Percentiles rank a stretch among this genome's conserved stretches.
These are phyloP conservation scores for Blastobasis lacticolella DNA, from an alignment of 2,888 invertebrate genomes.

Conservation along the genomic window DNA sequence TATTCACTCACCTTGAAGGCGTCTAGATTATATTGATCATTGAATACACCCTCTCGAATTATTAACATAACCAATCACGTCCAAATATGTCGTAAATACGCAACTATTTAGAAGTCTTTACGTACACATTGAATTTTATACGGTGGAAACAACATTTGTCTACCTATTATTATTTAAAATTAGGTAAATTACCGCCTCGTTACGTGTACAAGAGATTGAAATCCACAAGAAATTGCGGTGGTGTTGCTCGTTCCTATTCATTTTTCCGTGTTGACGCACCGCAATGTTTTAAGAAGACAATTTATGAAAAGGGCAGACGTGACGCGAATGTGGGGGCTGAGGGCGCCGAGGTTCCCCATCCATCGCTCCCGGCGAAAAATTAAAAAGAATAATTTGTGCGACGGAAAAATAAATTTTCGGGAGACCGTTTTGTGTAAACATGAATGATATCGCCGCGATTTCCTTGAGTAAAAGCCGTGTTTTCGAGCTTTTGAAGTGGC, in stretches of 20 bases:
- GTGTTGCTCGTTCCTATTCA: conserved; percentile 20
- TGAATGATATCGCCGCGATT: conserved; percentile 16
- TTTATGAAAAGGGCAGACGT: conserved; percentile 51
- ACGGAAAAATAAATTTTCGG: conserved; percentile 17
- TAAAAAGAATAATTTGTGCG: conserved; percentile 32
- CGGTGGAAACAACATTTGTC: too few relatives aligned
- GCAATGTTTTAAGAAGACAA: conserved; percentile 44
- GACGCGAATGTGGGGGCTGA: conserved; percentile 33
- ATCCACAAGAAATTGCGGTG: conserved; percentile 9
- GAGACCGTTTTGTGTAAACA: conserved; percentile 8
- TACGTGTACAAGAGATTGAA: too few relatives aligned
- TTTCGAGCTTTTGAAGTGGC: too few relatives aligned
- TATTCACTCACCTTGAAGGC: too few relatives aligned
- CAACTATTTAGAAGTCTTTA: too few relatives aligned
- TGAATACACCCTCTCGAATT: too few relatives aligned
- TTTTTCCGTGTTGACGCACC: conserved; percentile 36
- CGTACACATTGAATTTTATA: too few relatives aligned
- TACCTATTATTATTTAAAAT: not conserved
- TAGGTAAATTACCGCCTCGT: too few relatives aligned
- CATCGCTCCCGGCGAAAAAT: conserved; percentile 26
- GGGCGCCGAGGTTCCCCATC: conserved; percentile 14
- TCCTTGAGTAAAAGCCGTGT: too few relatives aligned
- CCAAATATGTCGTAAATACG: too few relatives aligned
- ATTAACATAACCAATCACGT: too few relatives aligned
- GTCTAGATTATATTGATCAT: too few relatives aligned